A percentile compares a stretch with the other conserved stretches of the same genome.
These are phyloP conservation scores for Noctua pronuba DNA, from an alignment of 2,888 invertebrate species.

Conservation along the genomic window DNA sequence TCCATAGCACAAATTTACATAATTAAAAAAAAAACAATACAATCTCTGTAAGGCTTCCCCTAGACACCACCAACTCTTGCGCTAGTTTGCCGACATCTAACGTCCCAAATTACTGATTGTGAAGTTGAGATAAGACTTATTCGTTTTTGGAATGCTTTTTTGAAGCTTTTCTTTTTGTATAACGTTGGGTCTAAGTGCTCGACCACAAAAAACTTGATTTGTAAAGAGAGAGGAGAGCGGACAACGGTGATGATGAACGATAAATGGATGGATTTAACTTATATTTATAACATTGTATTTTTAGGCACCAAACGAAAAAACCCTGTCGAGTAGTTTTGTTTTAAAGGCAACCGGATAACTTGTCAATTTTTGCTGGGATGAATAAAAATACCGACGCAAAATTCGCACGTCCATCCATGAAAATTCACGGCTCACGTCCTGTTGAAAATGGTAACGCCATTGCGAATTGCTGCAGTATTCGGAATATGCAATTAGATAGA, in stretches of 20 bases:
- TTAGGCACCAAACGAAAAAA: neutral
- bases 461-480: neutral
- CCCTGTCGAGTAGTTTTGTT: conserved; percentile 3
- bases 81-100: too few species aligned
- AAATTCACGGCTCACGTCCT: conserved; percentile 22
- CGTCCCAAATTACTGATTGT: neutral
- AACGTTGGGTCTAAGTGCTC: neutral
- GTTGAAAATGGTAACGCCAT: conserved; percentile 1
- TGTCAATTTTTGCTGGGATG: conserved; percentile 13
- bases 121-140: neutral
- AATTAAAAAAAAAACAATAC: too few species aligned
- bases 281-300: conserved; percentile 2
- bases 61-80: too few species aligned
- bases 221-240: neutral
- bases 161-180: neutral
- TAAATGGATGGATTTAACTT: neutral
- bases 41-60: too few species aligned
- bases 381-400: neutral
- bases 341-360: neutral
- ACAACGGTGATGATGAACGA: too few species aligned
- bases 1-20: too few species aligned
- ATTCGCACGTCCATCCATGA: neutral
- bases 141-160: neutral
- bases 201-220: neutral
- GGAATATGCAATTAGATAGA: conserved; percentile 12